Percentiles rank a stretch among this genome's conserved stretches.
Evolutionary conservation across 2,797 vertebrate species (phyloP).

Genomic region (Pangasius mekongensis): DNA sequence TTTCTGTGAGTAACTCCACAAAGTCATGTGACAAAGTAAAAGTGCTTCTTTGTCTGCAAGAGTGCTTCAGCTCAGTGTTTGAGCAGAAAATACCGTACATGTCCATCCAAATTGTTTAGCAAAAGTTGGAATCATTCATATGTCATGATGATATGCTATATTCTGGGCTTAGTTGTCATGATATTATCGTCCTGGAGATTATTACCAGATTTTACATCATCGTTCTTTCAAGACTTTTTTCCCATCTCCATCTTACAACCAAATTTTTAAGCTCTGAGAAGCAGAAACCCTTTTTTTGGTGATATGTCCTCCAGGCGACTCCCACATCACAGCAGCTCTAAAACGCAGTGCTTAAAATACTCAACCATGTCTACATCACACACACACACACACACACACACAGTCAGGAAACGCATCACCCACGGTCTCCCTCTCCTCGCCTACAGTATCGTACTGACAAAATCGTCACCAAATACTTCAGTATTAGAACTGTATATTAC

Average conservation of each 20-base stretch:
- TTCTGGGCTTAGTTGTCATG: background rate
- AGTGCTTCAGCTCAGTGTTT: background rate
- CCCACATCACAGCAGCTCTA: slow-evolving; percentile 23
- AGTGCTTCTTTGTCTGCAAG: background rate
- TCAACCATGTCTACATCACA: slow-evolving; percentile 35
- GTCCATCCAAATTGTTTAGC: background rate
- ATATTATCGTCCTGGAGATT: background rate
- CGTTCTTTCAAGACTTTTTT: background rate
- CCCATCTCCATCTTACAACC: background rate
- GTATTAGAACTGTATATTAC: background rate
- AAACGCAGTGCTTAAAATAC: slow-evolving; percentile 46
- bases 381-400: slow-evolving; percentile 12
- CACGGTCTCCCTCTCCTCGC: background rate
- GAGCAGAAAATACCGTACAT: background rate
- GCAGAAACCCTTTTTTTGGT: background rate
- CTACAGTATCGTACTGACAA: background rate
- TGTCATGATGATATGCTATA: background rate
- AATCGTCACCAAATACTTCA: background rate
- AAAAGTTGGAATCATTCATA: background rate
- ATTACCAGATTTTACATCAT: background rate
- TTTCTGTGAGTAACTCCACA: background rate
- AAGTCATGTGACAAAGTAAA: background rate
- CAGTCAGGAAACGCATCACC: slow-evolving; percentile 37
- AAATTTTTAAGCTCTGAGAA: background rate
- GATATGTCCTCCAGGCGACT: slow-evolving; percentile 11